phyloP scores from a whole-genome alignment of 2,888 invertebrate genomes.

The Caenorhabditis virilis region DNA sequence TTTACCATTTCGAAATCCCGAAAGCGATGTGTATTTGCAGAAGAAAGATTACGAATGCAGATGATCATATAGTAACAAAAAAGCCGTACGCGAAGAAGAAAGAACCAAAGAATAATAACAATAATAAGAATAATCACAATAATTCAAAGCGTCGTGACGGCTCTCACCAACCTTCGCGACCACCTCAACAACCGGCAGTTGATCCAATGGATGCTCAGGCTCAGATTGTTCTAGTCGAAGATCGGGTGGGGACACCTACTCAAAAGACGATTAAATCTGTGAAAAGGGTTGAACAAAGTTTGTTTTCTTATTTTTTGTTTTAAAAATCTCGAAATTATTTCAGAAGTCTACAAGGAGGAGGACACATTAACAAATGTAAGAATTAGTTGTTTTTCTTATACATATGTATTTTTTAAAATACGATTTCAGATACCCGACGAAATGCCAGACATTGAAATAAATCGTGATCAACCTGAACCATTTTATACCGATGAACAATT shows the following conservation, averaged over 20 bases:
- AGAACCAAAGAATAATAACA: background rate
- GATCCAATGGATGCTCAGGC: background rate
- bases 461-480: conserved; percentile 26
- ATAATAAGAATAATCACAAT: conserved; percentile 1
- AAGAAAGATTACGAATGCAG: background rate
- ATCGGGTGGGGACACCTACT: background rate
- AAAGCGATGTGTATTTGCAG: conserved; percentile 6
- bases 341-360: conserved; percentile 10
- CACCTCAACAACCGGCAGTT: background rate
- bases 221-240: background rate
- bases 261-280: background rate
- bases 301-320: background rate
- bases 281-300: background rate
- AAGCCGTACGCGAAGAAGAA: background rate
- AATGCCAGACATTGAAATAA: conserved; percentile 41
- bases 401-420: background rate
- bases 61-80: conserved; percentile 5
- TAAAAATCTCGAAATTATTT: background rate
- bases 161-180: too few species aligned
- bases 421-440: conserved; percentile 37
- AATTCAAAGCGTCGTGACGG: too few species aligned
- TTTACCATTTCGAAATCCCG: too few species aligned
- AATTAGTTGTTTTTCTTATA: background rate
- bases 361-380: conserved; percentile 32
- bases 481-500: conserved; percentile 39